Base-by-base conservation (phyloP, 1,140 invertebrate genomes). In the Rhagoletis pomonella region DNA sequence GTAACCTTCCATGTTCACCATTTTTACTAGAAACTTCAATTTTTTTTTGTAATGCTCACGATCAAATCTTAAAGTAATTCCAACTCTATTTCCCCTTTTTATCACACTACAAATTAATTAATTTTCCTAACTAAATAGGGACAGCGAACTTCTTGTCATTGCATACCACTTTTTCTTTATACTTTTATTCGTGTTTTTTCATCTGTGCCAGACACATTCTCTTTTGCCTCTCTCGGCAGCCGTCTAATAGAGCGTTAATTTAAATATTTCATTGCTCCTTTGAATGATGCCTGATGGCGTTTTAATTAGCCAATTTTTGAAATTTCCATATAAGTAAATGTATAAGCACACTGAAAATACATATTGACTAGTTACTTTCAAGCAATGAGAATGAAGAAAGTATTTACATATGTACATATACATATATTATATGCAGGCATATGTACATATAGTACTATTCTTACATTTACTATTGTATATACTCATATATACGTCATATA, bases 221-320 rank as follows among this genome's bases (percentile, higher is more conserved):
- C 17, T 9, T 10, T 55, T 55, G n/a, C 44, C 5, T 81, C 47
- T 55, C 47, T 14, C 60, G n/a, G 17, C 60, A 12, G 50, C n/a
- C 19, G 50, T 81, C 73, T 81, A 81, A 58, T 29, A 14, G 73
- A 3, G 55, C 73, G 19, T 81, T 81, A 73, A 73, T 73, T 73
- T 73, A 73, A 73, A 73, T 73, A 73, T 73, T 73, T 73, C 67
- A 58, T 29, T 55, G 55, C 73, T 58, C 73, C 47, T 55, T 81
- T 55, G 44, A 6, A 55, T 55, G 42, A 81, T 81, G 73, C 47
- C 47, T 81, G 73, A 17, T 47, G 73, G 73, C 47, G 17, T 81
- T 81, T 81, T 81, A 81, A 81, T 81, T 81, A 81, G 73, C 73
- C 50, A 81, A 81, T 81, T 81, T 81, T 81, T 81, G 47, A 55